Conservation (phyloP, 2,797 vertebrate genomes). For the Chanos chanos region DNA sequence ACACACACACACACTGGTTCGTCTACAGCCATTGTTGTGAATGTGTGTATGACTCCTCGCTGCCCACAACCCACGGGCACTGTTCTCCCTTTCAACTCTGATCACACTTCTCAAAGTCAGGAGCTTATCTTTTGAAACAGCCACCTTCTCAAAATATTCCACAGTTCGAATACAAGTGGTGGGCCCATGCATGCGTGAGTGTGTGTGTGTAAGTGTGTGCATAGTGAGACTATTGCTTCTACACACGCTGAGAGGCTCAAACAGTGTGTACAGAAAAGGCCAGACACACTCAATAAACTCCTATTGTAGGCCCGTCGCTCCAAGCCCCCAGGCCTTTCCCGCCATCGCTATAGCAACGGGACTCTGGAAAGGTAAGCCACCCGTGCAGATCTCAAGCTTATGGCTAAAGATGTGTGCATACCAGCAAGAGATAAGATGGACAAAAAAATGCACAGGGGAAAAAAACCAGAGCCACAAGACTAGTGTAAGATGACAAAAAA, state of each 20-base stretch:
- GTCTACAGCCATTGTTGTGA: no score
- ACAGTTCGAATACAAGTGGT: conserved; percentile 2
- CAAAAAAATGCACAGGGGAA: no score
- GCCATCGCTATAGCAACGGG: conserved; percentile 22
- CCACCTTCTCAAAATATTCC: no score
- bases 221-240: neutral
- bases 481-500: no score
- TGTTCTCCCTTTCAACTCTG: neutral
- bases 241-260: neutral
- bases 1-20: no score
- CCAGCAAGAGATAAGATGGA: no score
- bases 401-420: no score
- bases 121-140: neutral
- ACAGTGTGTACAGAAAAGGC: neutral
- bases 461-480: no score
- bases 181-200: neutral
- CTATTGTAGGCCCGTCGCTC: conserved; percentile 5
- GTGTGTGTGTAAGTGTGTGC: neutral
- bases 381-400: no score
- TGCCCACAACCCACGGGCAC: no score
- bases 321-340: conserved; percentile 25
- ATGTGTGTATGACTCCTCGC: no score
- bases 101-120: neutral
- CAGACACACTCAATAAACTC: conserved; percentile 10
- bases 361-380: conserved; percentile 19